Evolutionary conservation across 2,113 vertebrate genomes (phyloP), one percentile per base, ranked within the genome.

Genomic region (Ctenodactylus gundi): DNA sequence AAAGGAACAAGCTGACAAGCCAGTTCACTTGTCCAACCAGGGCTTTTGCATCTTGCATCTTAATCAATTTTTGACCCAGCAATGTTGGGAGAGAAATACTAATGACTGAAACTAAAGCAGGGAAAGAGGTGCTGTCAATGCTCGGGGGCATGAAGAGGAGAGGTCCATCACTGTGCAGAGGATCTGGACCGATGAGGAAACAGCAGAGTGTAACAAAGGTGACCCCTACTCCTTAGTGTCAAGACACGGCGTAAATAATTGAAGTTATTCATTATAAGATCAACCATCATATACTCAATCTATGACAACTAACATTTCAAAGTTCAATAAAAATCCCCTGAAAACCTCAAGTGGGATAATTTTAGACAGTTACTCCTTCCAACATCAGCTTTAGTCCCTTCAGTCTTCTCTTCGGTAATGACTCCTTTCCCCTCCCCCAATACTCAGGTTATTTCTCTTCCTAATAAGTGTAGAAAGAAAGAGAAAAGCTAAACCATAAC

Each of bases 401-500:
- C 64, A 82, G 31, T 41, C 39, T 81, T 85, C 39, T 89, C 36
- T 81, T 92, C 82, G 20, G 21, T 91, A 84, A 73, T 41, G 51
- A 55, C 60, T 82, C 51, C 49, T 58, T 88, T n/a, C n/a, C 44
- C 78, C 29, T 1, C 53, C 27, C 46, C 62, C n/a, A 46, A 3
- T 39, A 62, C 23, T 31, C 72, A 68, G 31, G 3, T 15, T n/a
- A 90, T 70, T 73, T 65, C 93, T 77, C 49, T 60, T 92, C 78
- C 67, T 72, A 92, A 93, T 57, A 93, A 92, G 95, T 62, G 81
- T 4, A 95, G 78, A 95, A 72, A 85, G 72, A 80, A 91, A 84
- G 90, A 80, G 39, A 92, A 94, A 94, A 68, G 58, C 46, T 95
- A 96, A 96, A 78, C 93, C 95, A 81, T 89, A 95, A 94, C 86